Conservation (phyloP, 1,140 invertebrate species). For the Himalopsyche phryganea region DNA sequence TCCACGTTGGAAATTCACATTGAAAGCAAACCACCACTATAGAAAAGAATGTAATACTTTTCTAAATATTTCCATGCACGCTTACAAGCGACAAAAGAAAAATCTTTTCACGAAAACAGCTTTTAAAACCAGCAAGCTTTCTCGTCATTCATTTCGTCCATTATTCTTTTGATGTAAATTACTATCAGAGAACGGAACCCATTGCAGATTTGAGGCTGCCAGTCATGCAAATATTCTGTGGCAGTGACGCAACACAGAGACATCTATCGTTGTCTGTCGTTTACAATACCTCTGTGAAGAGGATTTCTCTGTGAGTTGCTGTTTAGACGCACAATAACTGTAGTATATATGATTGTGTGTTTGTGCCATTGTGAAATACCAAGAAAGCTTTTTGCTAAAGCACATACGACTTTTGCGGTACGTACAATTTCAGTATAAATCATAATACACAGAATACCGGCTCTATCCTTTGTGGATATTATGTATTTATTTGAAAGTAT, state of each 20-base stretch:
- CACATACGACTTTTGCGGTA: conserved; percentile 25
- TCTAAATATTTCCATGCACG: conserved; percentile 16
- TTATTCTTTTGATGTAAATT: conserved; percentile 36
- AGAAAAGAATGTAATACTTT: conserved; percentile 4
- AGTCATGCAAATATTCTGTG: conserved; percentile 16
- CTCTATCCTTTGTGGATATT: conserved; percentile 30
- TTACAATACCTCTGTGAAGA: conserved; percentile 23
- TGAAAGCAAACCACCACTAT: too few species aligned
- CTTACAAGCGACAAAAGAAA: conserved; percentile 25
- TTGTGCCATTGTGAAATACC: conserved; percentile 16
- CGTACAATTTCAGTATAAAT: conserved; percentile 17
- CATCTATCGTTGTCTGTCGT: conserved; percentile 24
- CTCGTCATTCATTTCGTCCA: conserved; percentile 32
- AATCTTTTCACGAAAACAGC: conserved; percentile 32
- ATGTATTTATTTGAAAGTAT: conserved; percentile 32
- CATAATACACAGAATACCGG: conserved; percentile 23
- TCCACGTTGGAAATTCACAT: too few species aligned
- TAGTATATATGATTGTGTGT: conserved; percentile 22
- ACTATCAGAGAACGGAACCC: conserved; percentile 29
- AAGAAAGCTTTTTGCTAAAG: conserved; percentile 26
- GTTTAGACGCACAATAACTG: conserved; percentile 23
- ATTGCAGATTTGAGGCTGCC: conserved; percentile 24
- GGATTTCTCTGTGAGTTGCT: conserved; percentile 16
- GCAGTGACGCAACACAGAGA: conserved; percentile 9
- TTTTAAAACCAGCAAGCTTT: conserved; percentile 29